Base-by-base conservation (phyloP, 2,888 invertebrate species). In the Dendrolimus pini region DNA sequence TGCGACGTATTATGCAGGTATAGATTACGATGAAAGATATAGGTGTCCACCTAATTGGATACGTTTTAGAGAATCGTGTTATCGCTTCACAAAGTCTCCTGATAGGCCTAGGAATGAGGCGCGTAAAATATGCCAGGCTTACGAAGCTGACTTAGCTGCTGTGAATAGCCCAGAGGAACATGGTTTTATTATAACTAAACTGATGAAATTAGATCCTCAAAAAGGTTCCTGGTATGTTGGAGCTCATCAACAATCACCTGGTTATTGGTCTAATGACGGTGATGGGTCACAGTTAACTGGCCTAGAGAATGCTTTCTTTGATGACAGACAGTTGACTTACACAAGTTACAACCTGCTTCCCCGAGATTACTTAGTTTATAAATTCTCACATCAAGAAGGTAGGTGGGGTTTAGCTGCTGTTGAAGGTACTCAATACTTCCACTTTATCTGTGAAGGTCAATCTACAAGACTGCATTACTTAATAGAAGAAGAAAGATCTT, bases 391-490 rank as follows among this genome's bases (percentile, higher is more conserved):
- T 58, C 86, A 91, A 54, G 88, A 94, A 52, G 95, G 95, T 69
- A 93, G 95, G 57, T 98, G 98, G 98, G 96, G 97, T 55, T 92
- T 98, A 64, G 93, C 95, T 74, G 94, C 95, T 60, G 95, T 97
- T 0, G 93, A 93, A 65, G 97, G 97, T 9, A 93, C 93, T 59
- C 96, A 97, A 67, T 91, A 93, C 58, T 92, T 94, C 65, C 92
- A 96, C 58, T 98, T 96, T 69, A 97, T 98, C 67, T 98, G 98
- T 86, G 97, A 98, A 91, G 96, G 96, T 30, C 94, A 95, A 68
- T 92, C 95, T n/a, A 91, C 93, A 62, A 92, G 93, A 65, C 87
- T 97, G 60, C 93, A 94, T 65, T 94, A 95, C 75, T 82, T 95
- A 55, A 91, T 94, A 56, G 93, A 93, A 67, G 96, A 96, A 71